Conservation (phyloP, 2,888 invertebrate genomes). For the Dynastes maya region DNA sequence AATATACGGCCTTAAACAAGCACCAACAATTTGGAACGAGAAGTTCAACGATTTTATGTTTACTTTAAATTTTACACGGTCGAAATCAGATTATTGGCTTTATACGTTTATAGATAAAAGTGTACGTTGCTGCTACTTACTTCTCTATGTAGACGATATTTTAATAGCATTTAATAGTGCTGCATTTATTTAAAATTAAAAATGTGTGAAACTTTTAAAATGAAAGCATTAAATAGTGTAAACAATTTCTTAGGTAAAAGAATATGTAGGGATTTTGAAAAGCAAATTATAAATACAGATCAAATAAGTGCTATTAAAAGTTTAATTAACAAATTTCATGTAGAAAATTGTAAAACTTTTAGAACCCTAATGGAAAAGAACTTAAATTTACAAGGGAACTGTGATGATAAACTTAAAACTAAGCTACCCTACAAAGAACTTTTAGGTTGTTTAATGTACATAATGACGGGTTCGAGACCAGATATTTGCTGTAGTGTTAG, state of each 20-base stretch:
- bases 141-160: too few relatives aligned
- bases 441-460: too few relatives aligned
- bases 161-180: too few relatives aligned
- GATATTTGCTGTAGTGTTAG: background rate
- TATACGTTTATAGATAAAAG: conserved; percentile 35
- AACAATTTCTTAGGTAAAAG: background rate
- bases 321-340: background rate
- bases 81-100: conserved; percentile 56
- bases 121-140: background rate
- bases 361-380: too few relatives aligned
- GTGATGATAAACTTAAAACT: too few relatives aligned
- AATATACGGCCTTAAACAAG: conserved; percentile 57
- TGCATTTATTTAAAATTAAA: too few relatives aligned
- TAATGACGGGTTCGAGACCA: background rate
- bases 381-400: too few relatives aligned
- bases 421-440: too few relatives aligned
- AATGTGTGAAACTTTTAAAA: background rate
- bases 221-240: background rate
- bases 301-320: background rate
- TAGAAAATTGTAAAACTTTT: background rate
- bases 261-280: background rate
- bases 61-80: conserved; percentile 51
- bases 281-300: background rate
- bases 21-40: conserved; percentile 57
- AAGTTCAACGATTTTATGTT: conserved; percentile 54